phyloP scores from a whole-genome alignment of 1,140 invertebrate species.

The Drosophila ananassae region DNA sequence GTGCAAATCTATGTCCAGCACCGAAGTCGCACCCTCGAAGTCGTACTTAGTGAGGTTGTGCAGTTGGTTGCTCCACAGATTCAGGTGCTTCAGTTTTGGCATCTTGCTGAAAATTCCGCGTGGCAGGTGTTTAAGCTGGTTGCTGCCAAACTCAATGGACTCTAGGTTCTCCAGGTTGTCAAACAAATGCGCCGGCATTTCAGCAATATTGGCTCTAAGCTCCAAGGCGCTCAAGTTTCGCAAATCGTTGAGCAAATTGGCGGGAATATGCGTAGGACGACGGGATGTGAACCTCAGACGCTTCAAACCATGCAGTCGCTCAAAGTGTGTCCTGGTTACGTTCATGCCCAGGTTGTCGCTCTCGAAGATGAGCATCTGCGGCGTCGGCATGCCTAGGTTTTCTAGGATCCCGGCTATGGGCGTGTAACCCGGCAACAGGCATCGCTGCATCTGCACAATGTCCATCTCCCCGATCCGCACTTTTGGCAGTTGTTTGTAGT shows the following conservation, averaged over 20 bases:
- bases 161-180: constrained; percentile 85
- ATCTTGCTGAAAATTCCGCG: constrained; percentile 86
- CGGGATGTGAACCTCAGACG: constrained; percentile 69
- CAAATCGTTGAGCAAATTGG: constrained; percentile 86
- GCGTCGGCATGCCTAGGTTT: constrained; percentile 60
- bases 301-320: constrained; percentile 56
- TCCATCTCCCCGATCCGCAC: constrained; percentile 61
- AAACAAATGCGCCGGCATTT: constrained; percentile 86
- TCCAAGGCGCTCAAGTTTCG: constrained; percentile 86
- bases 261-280: constrained; percentile 84
- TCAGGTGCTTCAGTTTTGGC: constrained; percentile 85
- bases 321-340: constrained; percentile 67
- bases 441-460: constrained; percentile 68
- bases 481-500: constrained; percentile 67
- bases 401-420: constrained; percentile 71
- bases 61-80: constrained; percentile 87
- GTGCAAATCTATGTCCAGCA: constrained; percentile 87
- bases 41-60: constrained; percentile 85
- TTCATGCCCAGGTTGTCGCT: constrained; percentile 73
- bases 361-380: constrained; percentile 67
- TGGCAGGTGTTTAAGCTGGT: constrained; percentile 86
- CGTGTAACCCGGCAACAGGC: constrained; percentile 65
- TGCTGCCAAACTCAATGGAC: constrained; percentile 87
- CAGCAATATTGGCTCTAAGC: constrained; percentile 86
- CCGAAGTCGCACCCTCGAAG: constrained; percentile 86